Percentiles rank a stretch among this genome's conserved stretches.
Conservation (phyloP, 2,797 vertebrate species). For the Liasis olivaceus region DNA sequence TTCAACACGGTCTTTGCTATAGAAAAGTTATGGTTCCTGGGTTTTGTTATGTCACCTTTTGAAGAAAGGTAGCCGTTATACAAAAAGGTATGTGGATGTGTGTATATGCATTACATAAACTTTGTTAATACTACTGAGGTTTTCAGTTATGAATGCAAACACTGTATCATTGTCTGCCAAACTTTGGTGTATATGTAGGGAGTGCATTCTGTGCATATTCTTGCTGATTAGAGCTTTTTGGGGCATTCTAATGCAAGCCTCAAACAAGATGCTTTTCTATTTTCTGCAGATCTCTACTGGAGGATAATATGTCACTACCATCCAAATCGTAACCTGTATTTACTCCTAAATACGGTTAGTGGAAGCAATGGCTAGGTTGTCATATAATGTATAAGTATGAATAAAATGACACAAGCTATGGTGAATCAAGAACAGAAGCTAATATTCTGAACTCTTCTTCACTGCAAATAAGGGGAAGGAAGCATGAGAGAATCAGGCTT, state of each 20-base stretch:
- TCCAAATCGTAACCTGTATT: background rate
- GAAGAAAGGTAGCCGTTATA: background rate
- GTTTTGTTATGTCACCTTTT: background rate
- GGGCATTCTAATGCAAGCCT: background rate
- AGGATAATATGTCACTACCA: background rate
- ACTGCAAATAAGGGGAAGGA: background rate
- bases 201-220: background rate
- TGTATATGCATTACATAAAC: background rate
- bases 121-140: background rate
- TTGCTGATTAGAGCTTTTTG: background rate
- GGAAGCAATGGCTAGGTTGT: background rate
- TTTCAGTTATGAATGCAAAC: background rate
- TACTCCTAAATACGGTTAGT: background rate
- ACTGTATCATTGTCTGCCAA: background rate
- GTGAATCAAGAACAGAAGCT: background rate
- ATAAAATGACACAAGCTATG: background rate
- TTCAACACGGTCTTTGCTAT: background rate
- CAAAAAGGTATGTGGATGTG: background rate
- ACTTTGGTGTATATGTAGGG: background rate
- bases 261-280: background rate
- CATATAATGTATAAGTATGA: background rate
- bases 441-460: background rate
- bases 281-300: background rate
- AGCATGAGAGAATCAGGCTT: background rate
- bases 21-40: background rate